A percentile compares a stretch with the other conserved stretches of the same genome.
These are phyloP conservation scores for Nycteola revayana DNA, from an alignment of 2,888 invertebrate genomes.

Conservation along the genomic window DNA sequence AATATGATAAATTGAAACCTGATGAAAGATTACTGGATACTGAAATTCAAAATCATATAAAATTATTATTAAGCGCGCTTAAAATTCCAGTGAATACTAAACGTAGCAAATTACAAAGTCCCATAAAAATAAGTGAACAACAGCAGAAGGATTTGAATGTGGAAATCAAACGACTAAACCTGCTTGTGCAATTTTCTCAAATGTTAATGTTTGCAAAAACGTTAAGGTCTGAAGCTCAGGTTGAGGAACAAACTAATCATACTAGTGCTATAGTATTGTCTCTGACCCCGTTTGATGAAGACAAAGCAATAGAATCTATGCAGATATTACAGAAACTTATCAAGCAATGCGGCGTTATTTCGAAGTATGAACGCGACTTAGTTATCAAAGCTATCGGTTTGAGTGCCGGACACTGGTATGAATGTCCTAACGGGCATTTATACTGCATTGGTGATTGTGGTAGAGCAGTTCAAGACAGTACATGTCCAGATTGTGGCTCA, in stretches of 20 bases:
- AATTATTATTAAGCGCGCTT: conserved; percentile 33
- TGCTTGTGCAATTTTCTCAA: conserved; percentile 49
- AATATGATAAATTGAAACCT: conserved; percentile 25
- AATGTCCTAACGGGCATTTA: conserved; percentile 86
- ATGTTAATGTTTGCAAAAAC: conserved; percentile 30
- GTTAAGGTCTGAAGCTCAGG: too few relatives aligned
- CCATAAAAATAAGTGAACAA: conserved; percentile 59
- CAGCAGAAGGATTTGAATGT: conserved; percentile 56
- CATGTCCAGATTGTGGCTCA: conserved; percentile 82
- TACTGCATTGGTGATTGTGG: conserved; percentile 87
- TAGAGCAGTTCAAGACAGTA: conserved; percentile 78
- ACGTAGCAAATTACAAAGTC: conserved; percentile 20
- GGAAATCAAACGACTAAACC: conserved; percentile 57
- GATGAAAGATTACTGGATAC: conserved; percentile 17
- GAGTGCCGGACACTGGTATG: conserved; percentile 85
- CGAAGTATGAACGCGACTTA: conserved; percentile 67
- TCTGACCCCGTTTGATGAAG: conserved; percentile 40
- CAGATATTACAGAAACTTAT: conserved; percentile 7
- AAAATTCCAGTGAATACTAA: conserved; percentile 21
- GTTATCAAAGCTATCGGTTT: conserved; percentile 82
- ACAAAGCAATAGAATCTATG: conserved; percentile 35
- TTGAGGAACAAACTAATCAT: too few relatives aligned
- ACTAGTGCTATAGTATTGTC: conserved; percentile 15
- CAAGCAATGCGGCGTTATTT: conserved; percentile 40
- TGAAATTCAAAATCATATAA: conserved; percentile 35